Conservation (phyloP, 2,113 vertebrate species). For the Aegypius monachus region DNA sequence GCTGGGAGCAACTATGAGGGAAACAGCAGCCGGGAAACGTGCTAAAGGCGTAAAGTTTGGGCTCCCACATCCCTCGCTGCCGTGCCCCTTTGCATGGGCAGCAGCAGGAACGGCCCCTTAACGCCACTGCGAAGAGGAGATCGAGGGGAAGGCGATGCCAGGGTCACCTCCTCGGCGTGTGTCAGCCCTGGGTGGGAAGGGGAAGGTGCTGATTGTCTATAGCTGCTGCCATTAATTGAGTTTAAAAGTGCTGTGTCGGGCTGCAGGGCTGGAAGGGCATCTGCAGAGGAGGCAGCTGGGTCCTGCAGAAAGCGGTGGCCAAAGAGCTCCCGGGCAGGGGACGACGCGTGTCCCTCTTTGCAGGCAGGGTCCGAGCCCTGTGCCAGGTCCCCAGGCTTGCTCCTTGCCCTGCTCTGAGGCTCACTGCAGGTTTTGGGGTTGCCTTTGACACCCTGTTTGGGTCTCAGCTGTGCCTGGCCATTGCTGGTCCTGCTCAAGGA, state of each 20-base stretch:
- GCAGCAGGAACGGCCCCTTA: accelerated
- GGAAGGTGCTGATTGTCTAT: accelerated
- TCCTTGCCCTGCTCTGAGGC: not conserved
- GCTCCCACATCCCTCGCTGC: accelerated
- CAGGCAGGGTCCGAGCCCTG: accelerated
- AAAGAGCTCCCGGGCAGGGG: not conserved
- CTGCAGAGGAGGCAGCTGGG: too few relatives aligned
- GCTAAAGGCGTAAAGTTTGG: accelerated
- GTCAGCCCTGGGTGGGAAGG: not conserved
- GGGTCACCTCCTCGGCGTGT: accelerated
- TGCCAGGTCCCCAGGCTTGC: accelerated
- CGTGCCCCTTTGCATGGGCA: accelerated
- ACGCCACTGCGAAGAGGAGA: accelerated
- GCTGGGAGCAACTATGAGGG: accelerated
- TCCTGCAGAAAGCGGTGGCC: not conserved
- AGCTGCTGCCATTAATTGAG: accelerated
- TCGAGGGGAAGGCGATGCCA: accelerated
- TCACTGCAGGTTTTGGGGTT: not conserved
- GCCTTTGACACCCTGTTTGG: not conserved
- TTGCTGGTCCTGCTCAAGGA: not conserved
- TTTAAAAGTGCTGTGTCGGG: accelerated
- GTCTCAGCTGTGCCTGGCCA: not conserved
- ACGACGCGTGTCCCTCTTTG: accelerated
- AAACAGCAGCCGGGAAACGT: accelerated
- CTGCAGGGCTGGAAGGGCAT: not conserved